Percentiles rank a stretch among this genome's conserved stretches.
These are phyloP conservation scores for Aspidiotus destructor DNA, from an alignment of 2,888 invertebrate genomes.

Conservation along the genomic window DNA sequence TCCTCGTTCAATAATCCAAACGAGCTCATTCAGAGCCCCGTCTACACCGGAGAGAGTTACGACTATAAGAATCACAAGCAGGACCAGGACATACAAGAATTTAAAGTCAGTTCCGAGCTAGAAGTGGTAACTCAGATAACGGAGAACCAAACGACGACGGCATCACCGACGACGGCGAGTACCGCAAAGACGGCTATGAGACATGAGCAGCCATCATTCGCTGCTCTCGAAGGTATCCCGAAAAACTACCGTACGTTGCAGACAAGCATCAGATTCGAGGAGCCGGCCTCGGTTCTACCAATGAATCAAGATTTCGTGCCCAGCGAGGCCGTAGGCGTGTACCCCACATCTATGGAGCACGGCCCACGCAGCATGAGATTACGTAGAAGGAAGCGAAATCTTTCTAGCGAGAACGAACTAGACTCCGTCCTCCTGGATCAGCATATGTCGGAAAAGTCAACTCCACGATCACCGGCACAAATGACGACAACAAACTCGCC, in stretches of 20 bases:
- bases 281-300: conserved; percentile 18
- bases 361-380: conserved; percentile 43
- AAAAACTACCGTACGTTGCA: conserved; percentile 28
- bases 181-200: background rate
- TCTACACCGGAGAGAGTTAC: conserved; percentile 21
- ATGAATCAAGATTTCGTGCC: conserved; percentile 30
- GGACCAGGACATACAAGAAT: conserved; percentile 9
- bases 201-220: conserved; percentile 33
- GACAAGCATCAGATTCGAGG: conserved; percentile 30
- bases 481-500: background rate
- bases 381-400: conserved; percentile 13
- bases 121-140: conserved; percentile 21
- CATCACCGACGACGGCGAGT: background rate
- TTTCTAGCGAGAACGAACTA: conserved; percentile 36
- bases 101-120: conserved; percentile 15
- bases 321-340: conserved; percentile 39
- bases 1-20: conserved; percentile 25
- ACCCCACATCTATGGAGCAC: conserved; percentile 40
- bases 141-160: conserved; percentile 22
- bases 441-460: conserved; percentile 26
- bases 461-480: conserved; percentile 9
- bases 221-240: conserved; percentile 35
- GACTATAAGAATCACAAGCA: conserved; percentile 29
- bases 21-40: conserved; percentile 24
- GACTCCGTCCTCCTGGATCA: conserved; percentile 33